Percentiles rank a stretch among this genome's conserved stretches.
phyloP scores from a whole-genome alignment of 2,797 vertebrate genomes.

The Neopelma chrysocephalum region DNA sequence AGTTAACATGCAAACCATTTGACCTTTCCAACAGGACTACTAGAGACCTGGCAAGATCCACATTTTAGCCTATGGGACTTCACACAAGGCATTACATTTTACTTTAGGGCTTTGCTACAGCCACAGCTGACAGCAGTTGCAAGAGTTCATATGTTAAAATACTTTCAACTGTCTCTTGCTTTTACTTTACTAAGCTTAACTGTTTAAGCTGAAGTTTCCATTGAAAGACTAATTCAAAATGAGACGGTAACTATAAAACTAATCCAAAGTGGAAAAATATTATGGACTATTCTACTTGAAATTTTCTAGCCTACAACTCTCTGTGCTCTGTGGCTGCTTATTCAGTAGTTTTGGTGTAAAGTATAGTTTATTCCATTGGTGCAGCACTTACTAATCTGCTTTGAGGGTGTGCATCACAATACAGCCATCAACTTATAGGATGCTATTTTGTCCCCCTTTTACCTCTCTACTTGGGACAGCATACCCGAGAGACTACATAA shows the following conservation, averaged over 20 bases:
- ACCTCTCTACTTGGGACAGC: neutral
- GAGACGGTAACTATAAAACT: neutral
- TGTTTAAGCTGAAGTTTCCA: neutral
- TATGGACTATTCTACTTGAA: neutral
- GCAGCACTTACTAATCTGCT: neutral
- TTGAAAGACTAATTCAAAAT: neutral
- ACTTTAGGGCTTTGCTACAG: neutral
- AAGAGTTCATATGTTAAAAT: neutral
- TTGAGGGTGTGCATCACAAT: neutral
- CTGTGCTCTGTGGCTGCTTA: neutral
- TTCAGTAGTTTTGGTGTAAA: neutral
- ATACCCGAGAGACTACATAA: neutral
- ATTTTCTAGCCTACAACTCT: neutral
- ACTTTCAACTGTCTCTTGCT: neutral
- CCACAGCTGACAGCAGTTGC: neutral
- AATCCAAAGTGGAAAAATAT: neutral
- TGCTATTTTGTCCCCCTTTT: neutral
- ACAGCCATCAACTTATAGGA: neutral
- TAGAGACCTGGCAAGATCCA: conserved; percentile 13
- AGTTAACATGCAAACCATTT: conserved; percentile 45
- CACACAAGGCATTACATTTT: neutral
- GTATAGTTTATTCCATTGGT: neutral
- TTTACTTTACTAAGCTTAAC: neutral
- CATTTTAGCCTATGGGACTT: neutral
- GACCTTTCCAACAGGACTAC: conserved; percentile 51